Conservation (phyloP, 2,797 vertebrate genomes). For the Enteromius paludinosus region DNA sequence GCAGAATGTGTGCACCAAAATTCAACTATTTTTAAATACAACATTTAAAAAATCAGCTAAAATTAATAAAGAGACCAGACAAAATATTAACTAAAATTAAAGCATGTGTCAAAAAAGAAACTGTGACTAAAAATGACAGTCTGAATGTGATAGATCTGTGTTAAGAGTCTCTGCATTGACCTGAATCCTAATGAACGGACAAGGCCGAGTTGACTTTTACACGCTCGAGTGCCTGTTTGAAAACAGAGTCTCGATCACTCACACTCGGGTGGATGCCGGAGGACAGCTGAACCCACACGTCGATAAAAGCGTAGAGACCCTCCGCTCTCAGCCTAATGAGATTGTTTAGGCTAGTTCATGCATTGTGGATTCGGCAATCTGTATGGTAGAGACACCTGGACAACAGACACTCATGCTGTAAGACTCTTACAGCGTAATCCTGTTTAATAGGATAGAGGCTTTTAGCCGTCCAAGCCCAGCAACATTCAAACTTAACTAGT, state of each 20-base stretch:
- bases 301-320: conserved; percentile 23
- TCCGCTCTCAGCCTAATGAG: conserved; percentile 24
- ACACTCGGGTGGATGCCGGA: conserved; percentile 7
- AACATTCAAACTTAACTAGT: conserved; percentile 32
- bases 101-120: not conserved
- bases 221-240: conserved; percentile 43
- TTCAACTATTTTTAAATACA: no score
- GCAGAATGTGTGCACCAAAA: not conserved
- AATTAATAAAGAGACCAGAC: not conserved
- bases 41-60: not conserved
- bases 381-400: conserved; percentile 64
- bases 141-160: conserved; percentile 17
- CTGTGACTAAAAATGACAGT: not conserved
- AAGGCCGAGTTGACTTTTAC: conserved; percentile 43
- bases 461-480: conserved; percentile 63
- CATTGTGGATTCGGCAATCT: conserved; percentile 41
- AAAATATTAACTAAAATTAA: not conserved
- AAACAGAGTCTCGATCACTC: conserved; percentile 28
- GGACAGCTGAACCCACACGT: not conserved
- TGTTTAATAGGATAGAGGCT: conserved; percentile 72
- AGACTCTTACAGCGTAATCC: conserved; percentile 79
- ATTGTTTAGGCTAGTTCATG: conserved; percentile 27
- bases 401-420: conserved; percentile 63
- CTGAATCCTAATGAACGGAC: conserved; percentile 29
- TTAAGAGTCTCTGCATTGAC: not conserved